phyloP scores from a whole-genome alignment of 2,888 invertebrate species.

The Oscheius sp. region DNA sequence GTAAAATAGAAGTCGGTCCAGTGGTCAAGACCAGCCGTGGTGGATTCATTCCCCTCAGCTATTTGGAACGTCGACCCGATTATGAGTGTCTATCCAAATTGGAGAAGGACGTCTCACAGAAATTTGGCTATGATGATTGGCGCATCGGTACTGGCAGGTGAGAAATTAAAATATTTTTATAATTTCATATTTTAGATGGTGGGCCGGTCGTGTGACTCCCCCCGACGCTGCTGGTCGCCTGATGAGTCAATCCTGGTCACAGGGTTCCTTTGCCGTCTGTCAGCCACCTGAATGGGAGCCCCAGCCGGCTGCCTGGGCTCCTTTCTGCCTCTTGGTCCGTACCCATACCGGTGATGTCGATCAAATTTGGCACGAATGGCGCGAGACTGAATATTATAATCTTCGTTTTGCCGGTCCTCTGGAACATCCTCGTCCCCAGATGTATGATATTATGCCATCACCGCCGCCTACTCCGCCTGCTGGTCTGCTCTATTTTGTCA shows the following conservation, averaged over 20 bases:
- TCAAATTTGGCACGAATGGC: conserved; percentile 24
- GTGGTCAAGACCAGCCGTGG: conserved; percentile 14
- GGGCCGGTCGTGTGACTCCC: conserved; percentile 13
- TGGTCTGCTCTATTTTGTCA: conserved; percentile 13
- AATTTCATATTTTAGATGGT: conserved; percentile 22
- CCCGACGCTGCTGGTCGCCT: conserved; percentile 16
- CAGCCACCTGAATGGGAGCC: conserved; percentile 33
- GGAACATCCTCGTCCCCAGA: not conserved
- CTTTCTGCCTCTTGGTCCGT: conserved; percentile 21
- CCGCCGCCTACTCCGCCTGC: conserved; percentile 16
- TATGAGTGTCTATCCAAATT: not conserved
- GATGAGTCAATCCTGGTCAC: not conserved
- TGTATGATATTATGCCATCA: conserved; percentile 12
- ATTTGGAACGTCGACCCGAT: not conserved
- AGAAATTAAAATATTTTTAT: too few species aligned
- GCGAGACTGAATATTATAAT: conserved; percentile 31
- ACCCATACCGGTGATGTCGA: conserved; percentile 12
- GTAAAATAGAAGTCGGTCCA: not conserved
- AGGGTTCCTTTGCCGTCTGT: conserved; percentile 23
- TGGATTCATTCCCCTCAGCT: conserved; percentile 21
- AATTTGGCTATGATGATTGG: conserved; percentile 8
- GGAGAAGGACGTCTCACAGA: conserved; percentile 8
- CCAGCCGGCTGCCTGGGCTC: not conserved
- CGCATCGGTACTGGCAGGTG: conserved; percentile 17
- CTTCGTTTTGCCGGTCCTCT: not conserved